phyloP scores from a whole-genome alignment of 2,113 vertebrate genomes.

The Pogonocichla stellata region DNA sequence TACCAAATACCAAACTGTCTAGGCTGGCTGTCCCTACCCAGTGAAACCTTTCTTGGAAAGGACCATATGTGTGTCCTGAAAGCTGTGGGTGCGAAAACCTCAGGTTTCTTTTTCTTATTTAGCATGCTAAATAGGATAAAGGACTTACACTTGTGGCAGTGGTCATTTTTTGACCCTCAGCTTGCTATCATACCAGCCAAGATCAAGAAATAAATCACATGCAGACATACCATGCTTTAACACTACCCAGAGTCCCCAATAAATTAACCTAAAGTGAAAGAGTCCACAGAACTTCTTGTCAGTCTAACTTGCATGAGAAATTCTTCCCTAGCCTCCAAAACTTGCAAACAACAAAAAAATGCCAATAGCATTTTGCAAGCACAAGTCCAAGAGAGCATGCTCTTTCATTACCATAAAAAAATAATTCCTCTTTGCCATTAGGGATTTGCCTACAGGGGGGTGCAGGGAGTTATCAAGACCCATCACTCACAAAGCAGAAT shows the following conservation, averaged over 20 bases:
- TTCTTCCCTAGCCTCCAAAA: not conserved
- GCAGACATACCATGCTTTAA: not conserved
- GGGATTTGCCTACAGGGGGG: not conserved
- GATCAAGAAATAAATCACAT: slow-evolving; percentile 13
- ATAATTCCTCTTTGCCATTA: not conserved
- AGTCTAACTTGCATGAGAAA: not conserved
- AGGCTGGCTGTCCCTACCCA: not conserved
- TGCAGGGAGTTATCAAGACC: not conserved
- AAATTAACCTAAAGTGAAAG: slow-evolving; percentile 32
- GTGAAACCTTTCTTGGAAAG: not conserved
- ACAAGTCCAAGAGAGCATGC: not conserved
- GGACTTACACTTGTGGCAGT: not conserved
- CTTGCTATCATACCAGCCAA: not conserved
- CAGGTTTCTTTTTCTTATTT: not conserved
- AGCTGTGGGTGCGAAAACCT: not conserved
- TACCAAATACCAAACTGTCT: not conserved
- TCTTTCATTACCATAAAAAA: not conserved
- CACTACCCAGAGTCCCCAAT: not conserved
- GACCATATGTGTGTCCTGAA: not conserved
- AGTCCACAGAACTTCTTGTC: not conserved
- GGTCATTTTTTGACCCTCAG: not conserved
- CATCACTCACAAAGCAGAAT: not conserved
- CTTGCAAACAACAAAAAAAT: not conserved
- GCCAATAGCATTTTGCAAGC: not conserved
- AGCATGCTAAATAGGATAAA: not conserved